Conservation (phyloP, 2,888 invertebrate species). For the Drosophila tanythrix region DNA sequence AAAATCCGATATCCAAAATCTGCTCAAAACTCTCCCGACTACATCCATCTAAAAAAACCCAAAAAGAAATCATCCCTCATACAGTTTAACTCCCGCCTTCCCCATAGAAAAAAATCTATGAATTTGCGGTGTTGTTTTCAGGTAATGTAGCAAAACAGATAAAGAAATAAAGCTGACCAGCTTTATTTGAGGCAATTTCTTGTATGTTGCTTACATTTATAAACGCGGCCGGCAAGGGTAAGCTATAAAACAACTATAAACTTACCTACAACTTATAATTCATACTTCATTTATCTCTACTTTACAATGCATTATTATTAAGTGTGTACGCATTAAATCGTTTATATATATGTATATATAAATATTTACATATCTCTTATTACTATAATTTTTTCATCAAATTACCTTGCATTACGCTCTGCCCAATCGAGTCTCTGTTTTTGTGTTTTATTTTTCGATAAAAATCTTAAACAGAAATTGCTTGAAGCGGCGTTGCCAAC, state of each 20-base stretch:
- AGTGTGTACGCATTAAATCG: conserved; percentile 55
- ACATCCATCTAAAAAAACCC: conserved; percentile 18
- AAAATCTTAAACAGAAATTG: conserved; percentile 38
- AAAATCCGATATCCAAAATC: conserved; percentile 1
- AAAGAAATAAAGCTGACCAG: conserved; percentile 31
- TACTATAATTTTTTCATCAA: conserved; percentile 22
- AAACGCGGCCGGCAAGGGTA: conserved; percentile 59
- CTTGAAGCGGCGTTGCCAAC: conserved; percentile 53
- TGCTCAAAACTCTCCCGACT: conserved; percentile 8
- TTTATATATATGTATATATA: conserved; percentile 17
- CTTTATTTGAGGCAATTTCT: conserved; percentile 26
- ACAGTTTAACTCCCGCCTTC: conserved; percentile 2
- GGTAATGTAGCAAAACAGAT: conserved; percentile 59
- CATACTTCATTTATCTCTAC: conserved; percentile 44
- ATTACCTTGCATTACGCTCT: conserved; percentile 48
- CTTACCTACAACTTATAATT: conserved; percentile 37
- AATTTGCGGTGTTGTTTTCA: conserved; percentile 65
- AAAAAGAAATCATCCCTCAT: neutral
- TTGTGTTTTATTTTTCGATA: conserved; percentile 26
- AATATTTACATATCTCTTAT: conserved; percentile 27
- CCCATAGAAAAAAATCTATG: conserved; percentile 19
- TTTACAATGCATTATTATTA: conserved; percentile 60
- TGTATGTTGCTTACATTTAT: conserved; percentile 46
- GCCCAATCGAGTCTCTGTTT: conserved; percentile 18
- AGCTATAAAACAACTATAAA: conserved; percentile 63